Conservation (phyloP, 2,888 invertebrate genomes). For the Parasteatoda lunata region DNA sequence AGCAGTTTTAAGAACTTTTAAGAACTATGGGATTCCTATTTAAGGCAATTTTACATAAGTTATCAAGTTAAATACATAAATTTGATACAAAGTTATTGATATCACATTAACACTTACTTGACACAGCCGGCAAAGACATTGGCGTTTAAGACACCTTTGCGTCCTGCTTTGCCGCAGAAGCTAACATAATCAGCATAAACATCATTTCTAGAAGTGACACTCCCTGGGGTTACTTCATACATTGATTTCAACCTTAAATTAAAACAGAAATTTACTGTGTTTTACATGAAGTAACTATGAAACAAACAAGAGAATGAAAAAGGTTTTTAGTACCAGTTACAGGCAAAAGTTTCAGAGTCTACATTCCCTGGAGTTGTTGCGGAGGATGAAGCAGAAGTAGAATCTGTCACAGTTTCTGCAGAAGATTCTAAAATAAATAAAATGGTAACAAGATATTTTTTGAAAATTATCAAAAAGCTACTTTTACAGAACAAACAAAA, state of each 20-base stretch:
- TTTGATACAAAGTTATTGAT: neutral
- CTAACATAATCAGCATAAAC: constrained; percentile 92
- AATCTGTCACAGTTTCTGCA: neutral
- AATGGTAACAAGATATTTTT: too few species aligned
- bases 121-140: constrained; percentile 90
- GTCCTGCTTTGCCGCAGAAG: constrained; percentile 87
- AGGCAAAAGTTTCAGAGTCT: constrained; percentile 70
- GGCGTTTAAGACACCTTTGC: constrained; percentile 88
- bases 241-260: constrained; percentile 84
- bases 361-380: constrained; percentile 35
- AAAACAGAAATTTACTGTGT: neutral
- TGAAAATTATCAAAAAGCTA: too few species aligned
- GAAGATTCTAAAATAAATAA: neutral
- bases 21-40: too few species aligned
- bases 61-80: neutral
- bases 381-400: constrained; percentile 8
- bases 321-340: constrained; percentile 71
- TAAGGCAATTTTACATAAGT: too few species aligned
- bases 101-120: constrained; percentile 78
- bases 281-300: too few species aligned
- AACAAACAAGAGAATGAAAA: neutral
- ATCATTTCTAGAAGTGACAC: constrained; percentile 86
- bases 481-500: too few species aligned
- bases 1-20: too few species aligned
- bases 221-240: constrained; percentile 82